Percentiles rank a stretch among this genome's conserved stretches.
Evolutionary conservation across 2,888 invertebrate genomes (phyloP).

Genomic region (Rhagonycha fulva): DNA sequence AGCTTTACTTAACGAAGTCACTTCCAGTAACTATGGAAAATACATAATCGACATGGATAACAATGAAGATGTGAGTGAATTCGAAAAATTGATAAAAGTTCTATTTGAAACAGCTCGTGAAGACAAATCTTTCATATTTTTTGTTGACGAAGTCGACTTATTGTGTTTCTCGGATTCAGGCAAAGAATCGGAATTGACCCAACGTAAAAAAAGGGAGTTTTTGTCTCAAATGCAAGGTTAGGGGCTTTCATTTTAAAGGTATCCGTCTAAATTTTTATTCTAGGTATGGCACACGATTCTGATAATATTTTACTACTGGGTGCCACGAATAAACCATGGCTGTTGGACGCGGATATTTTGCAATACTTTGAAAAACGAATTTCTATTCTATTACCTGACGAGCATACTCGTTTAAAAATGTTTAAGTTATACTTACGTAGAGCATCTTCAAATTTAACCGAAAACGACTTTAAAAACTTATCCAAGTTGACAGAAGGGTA

Average conservation of each 20-base stretch:
- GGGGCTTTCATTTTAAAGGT: background rate
- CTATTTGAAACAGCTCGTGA: constrained; percentile 92
- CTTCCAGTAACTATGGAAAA: constrained; percentile 98
- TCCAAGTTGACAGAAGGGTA: constrained; percentile 90
- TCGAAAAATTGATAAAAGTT: constrained; percentile 94
- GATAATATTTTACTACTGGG: constrained; percentile 90
- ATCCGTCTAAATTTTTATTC: background rate
- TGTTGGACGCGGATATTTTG: constrained; percentile 93
- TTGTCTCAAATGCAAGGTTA: constrained; percentile 97
- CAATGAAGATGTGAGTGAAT: constrained; percentile 99
- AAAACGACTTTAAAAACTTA: constrained; percentile 82
- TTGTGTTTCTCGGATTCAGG: constrained; percentile 96
- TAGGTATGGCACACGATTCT: constrained; percentile 91
- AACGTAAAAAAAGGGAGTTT: constrained; percentile 98
- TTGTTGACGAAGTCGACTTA: constrained; percentile 98
- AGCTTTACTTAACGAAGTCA: constrained; percentile 99
- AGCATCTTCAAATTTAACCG: constrained; percentile 81
- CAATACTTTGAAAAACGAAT: constrained; percentile 98
- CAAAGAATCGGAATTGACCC: constrained; percentile 97
- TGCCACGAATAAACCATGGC: constrained; percentile 99
- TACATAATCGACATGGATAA: constrained; percentile 94
- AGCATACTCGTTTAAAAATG: constrained; percentile 89
- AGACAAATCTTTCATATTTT: constrained; percentile 97
- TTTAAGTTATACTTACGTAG: constrained; percentile 94
- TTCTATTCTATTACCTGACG: constrained; percentile 96